Base-by-base conservation (phyloP, 2,888 invertebrate genomes). In the Orchesellides sinensis region DNA sequence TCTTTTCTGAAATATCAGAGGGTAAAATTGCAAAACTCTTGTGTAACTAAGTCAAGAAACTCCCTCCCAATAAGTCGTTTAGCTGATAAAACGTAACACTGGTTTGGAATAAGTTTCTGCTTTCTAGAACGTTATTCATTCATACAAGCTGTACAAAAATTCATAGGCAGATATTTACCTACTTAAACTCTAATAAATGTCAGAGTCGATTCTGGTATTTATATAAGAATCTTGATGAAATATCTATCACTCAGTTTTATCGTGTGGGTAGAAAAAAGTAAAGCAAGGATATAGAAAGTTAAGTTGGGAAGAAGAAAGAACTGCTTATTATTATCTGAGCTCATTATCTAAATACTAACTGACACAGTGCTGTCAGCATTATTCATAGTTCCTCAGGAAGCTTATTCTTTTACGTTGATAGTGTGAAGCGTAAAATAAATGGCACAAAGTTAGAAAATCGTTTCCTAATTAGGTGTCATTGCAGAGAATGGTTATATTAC, bases 401-500 rank as follows among this genome's bases (percentile, higher is more conserved):
- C 75, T 56, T 63, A n/a, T 70, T 65, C 54, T n/a, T 35, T 52
- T 49, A n/a, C 14, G 25, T 32, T 54, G 74, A 75, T 75, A 75
- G 66, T 66, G 75, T 56, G 56, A 75, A 75, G 40, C 65, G 27
- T 66, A 29, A 75, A 75, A 75, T 75, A 75, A 75, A 75, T 75
- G 75, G 56, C 75, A 75, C 75, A 66, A 65, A 54, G 40, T 56
- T 52, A 75, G 75, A 75, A 73, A 75, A 75, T 56, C 66, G 75
- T 75, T 75, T 75, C 75, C 75, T 75, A 75, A 75, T 75, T 77
- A 77, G 77, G 77, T 61, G 77, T 61, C 68, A 69, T 49, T 77
- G 61, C 27, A 59, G 17, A 27, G 52, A 68, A 25, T 65, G 52
- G 65, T 40, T 52, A 54, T 54, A 52, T 52, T 63, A 63, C 29